A percentile compares a stretch with the other conserved stretches of the same genome.
Conservation (phyloP, 2,888 invertebrate species). For the Leucoptera coffeella region DNA sequence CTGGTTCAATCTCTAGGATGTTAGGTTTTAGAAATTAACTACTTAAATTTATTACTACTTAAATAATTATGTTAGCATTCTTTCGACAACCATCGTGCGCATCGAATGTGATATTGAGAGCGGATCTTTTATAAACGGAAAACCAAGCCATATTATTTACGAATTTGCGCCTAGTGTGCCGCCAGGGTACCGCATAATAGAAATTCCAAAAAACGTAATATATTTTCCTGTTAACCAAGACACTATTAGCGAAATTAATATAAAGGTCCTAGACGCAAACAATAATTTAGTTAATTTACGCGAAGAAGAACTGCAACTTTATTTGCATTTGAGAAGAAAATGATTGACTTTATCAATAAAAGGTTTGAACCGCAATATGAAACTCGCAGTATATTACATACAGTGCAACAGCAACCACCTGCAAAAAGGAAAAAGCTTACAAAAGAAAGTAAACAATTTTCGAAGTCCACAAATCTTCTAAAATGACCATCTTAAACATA, state of each 20-base stretch:
- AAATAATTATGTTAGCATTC: constrained; percentile 1
- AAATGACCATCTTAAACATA: too few relatives aligned
- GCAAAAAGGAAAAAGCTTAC: too few relatives aligned
- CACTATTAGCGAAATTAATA: constrained; percentile 1
- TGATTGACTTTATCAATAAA: constrained; percentile 5
- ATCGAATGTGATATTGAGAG: constrained; percentile 3
- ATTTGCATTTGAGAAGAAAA: constrained; percentile 5
- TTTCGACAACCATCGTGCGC: constrained; percentile 1
- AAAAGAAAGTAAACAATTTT: too few relatives aligned
- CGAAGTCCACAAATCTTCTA: too few relatives aligned
- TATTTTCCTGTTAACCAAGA: constrained; percentile 3
- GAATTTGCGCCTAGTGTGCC: constrained; percentile 5
- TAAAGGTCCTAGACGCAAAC: constrained; percentile 4
- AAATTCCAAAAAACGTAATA: background rate
- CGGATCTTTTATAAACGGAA: constrained; percentile 2
- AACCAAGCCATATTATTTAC: constrained; percentile 3
- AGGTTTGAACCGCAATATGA: background rate
- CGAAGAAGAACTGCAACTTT: constrained; percentile 5
- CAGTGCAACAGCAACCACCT: constrained; percentile 4
- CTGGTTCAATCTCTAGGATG: too few relatives aligned
- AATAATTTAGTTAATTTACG: constrained; percentile 5
- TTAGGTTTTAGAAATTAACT: constrained; percentile 1
- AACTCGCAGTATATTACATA: constrained; percentile 2
- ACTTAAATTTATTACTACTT: constrained; percentile 1
- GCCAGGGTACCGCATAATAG: constrained; percentile 1